Conservation (phyloP, 2,113 vertebrate species). For the Muntiacus muntjak region DNA sequence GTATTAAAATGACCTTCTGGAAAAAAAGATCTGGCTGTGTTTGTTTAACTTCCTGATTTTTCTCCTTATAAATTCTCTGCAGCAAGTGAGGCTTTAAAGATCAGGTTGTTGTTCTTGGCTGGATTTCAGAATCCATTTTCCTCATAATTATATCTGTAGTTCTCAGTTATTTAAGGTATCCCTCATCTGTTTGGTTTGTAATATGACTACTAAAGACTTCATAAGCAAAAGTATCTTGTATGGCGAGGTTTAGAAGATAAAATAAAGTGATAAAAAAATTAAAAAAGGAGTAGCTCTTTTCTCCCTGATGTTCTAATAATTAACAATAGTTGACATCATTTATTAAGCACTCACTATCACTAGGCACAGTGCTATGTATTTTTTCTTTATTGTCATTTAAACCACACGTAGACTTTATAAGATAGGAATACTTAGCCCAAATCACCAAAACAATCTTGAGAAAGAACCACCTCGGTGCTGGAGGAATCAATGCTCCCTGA, state of each 20-base stretch:
- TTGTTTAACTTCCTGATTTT: background rate
- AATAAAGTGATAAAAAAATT: background rate
- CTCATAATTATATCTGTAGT: background rate
- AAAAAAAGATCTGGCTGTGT: background rate
- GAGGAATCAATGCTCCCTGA: background rate
- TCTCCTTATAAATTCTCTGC: background rate
- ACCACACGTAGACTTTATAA: background rate
- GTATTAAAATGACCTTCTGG: constrained; percentile 2
- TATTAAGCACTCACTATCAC: background rate
- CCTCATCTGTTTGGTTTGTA: background rate
- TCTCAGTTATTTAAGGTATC: background rate
- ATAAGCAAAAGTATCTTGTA: background rate
- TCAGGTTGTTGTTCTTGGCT: background rate
- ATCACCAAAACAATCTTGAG: background rate
- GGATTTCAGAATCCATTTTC: background rate
- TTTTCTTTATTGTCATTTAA: background rate
- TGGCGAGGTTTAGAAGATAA: background rate
- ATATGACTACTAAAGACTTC: background rate
- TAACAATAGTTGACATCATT: background rate
- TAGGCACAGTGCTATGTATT: background rate
- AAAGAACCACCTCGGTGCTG: background rate
- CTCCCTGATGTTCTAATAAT: background rate
- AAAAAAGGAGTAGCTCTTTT: background rate
- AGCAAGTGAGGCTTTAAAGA: background rate
- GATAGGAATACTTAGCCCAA: background rate